These are phyloP conservation scores for Prosapia bicincta DNA, from an alignment of 2,888 invertebrate genomes.

Conservation along the genomic window DNA sequence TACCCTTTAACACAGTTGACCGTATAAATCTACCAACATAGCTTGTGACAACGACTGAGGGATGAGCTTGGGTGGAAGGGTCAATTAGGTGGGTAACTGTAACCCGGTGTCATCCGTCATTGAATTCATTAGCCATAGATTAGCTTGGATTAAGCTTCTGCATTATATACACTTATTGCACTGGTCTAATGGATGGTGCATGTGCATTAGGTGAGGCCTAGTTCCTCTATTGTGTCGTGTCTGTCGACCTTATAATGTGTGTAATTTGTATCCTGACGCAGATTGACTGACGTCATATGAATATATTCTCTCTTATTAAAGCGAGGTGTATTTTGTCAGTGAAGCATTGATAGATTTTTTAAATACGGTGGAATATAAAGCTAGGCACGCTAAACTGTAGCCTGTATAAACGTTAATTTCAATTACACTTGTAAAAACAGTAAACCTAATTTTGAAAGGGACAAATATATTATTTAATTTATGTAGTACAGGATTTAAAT, in stretches of 20 bases:
- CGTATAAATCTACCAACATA: neutral
- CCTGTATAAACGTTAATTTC: no score
- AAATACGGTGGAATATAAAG: no score
- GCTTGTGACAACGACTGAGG: neutral
- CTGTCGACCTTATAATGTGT: neutral
- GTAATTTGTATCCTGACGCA: neutral
- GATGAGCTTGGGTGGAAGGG: neutral
- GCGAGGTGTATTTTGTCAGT: no score
- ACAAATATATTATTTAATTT: no score
- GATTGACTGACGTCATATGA: neutral
- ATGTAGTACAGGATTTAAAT: no score
- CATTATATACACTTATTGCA: neutral
- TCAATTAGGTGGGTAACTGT: constrained; percentile 2
- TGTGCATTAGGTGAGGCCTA: neutral
- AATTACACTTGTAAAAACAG: no score
- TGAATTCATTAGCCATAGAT: constrained; percentile 2
- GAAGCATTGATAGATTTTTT: no score
- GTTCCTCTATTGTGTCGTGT: neutral
- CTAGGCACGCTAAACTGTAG: no score
- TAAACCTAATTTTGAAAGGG: no score
- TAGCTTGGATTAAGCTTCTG: neutral
- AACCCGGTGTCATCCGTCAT: neutral
- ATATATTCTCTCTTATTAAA: no score
- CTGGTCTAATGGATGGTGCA: neutral
- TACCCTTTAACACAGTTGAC: neutral